Evolutionary conservation across 2,888 invertebrate species (phyloP), one percentile per base, ranked within the genome.

Genomic region (Acrobasis repandana): DNA sequence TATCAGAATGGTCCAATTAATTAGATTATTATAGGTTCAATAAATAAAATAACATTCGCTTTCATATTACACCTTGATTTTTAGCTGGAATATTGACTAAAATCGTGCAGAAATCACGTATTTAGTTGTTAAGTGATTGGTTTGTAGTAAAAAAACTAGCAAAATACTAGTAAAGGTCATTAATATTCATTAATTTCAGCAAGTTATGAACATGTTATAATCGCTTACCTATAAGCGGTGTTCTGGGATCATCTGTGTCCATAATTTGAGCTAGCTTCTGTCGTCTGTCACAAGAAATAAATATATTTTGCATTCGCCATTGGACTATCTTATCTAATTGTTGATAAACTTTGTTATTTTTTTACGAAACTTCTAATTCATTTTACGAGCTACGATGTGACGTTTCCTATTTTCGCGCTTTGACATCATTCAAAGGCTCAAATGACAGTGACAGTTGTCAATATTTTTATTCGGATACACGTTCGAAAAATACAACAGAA

Each of bases 211-310:
- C 5, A 28, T 0, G 14, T 20, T 15, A 1, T 3, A 36, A 49
- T 14, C 5, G 34, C 60, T 52, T 47, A 60, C 60, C 51, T 51
- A 59, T 2, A 16, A 60, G 52, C 14, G 84, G 84, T 50, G 65
- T 73, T 57, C 80, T 70, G 1, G 82, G 82, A 50, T 84, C 84
- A 63, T 83, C 76, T 9, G 63, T 64, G 38, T 81, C 76, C 84
- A 84, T 84, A 68, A 65, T 54, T 54, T 56, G n/a, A 56, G 50
- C 60, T 65, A 65, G 47, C 52, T 38, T 47, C 34, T 43, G 57
- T 61, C 36, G 36, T 51, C 15, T 28, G 36, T 51, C 15, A 56
- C 15, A 14, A 14, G 34, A 56, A 48, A 58, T 57, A 9, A 38
- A 56, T 54, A 9, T 36, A 56, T 61, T 43, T 58, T 46, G 47